phyloP scores from a whole-genome alignment of 1,140 invertebrate species.

The Trichonephila clavipes region DNA sequence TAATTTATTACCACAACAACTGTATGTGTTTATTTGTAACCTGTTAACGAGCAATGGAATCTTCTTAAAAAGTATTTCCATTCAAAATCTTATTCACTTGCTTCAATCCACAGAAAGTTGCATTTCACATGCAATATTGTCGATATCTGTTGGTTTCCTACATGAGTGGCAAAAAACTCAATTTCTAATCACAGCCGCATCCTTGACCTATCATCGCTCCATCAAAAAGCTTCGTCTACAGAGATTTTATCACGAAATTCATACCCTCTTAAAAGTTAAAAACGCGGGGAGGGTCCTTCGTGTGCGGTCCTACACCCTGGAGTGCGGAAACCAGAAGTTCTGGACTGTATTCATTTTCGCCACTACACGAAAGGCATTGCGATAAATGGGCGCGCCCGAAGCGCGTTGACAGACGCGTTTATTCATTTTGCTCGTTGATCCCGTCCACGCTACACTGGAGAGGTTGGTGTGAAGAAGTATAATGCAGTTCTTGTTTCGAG shows the following conservation, averaged over 20 bases:
- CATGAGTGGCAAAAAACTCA: not conserved
- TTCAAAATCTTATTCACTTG: too few species aligned
- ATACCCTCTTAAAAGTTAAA: slow-evolving; percentile 35
- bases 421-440: slow-evolving; percentile 45
- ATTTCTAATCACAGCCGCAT: not conserved
- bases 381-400: slow-evolving; percentile 53
- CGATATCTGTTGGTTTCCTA: not conserved
- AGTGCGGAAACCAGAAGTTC: slow-evolving; percentile 52
- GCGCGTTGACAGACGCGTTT: slow-evolving; percentile 44
- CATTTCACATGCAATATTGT: not conserved
- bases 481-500: slow-evolving; percentile 29
- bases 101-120: too few species aligned
- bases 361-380: slow-evolving; percentile 25
- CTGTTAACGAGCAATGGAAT: too few species aligned
- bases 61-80: too few species aligned
- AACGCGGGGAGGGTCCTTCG: not conserved
- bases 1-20: too few species aligned
- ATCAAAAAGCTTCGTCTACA: slow-evolving; percentile 23
- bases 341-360: slow-evolving; percentile 54
- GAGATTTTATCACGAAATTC: slow-evolving; percentile 51
- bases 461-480: not conserved
- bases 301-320: slow-evolving; percentile 25
- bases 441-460: not conserved
- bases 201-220: slow-evolving; percentile 40
- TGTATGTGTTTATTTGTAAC: too few species aligned